Evolutionary conservation across 2,113 vertebrate species (phyloP).

Genomic region (Lanius ludovicianus): DNA sequence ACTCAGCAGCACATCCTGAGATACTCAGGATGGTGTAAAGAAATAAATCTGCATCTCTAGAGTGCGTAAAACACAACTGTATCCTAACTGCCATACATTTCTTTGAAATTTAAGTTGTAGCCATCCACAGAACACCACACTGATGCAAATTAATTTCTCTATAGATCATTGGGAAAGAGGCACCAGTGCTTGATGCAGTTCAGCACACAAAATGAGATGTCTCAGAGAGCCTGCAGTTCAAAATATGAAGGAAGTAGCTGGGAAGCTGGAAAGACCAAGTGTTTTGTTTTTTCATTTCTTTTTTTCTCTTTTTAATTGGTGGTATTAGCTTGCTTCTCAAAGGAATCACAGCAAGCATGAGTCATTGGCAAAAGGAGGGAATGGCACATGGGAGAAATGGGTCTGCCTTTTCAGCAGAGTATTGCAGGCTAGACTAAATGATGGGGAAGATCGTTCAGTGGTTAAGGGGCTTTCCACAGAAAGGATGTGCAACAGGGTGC

Average conservation of each 20-base stretch:
- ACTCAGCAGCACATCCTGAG: background rate
- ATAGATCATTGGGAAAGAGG: background rate
- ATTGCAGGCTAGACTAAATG: background rate
- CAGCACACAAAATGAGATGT: background rate
- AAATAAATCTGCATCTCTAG: background rate
- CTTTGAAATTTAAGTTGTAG: background rate
- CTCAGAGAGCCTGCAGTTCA: accelerated
- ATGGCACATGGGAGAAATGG: background rate
- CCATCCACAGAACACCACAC: background rate
- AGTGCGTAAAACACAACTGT: background rate
- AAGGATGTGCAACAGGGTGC: accelerated
- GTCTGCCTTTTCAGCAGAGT: background rate
- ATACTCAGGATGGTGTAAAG: background rate
- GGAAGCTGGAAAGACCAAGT: background rate
- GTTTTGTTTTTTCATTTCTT: background rate
- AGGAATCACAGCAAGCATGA: background rate
- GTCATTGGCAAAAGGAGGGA: background rate
- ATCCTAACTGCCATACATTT: background rate
- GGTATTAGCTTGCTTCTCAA: background rate
- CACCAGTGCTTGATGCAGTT: background rate
- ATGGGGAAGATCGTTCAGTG: background rate
- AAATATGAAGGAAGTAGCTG: background rate
- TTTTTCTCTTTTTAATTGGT: background rate
- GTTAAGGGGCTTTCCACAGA: background rate
- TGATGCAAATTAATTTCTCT: background rate